Conservation (phyloP, 2,797 vertebrate species). For the Pyrocephalus nanus region DNA sequence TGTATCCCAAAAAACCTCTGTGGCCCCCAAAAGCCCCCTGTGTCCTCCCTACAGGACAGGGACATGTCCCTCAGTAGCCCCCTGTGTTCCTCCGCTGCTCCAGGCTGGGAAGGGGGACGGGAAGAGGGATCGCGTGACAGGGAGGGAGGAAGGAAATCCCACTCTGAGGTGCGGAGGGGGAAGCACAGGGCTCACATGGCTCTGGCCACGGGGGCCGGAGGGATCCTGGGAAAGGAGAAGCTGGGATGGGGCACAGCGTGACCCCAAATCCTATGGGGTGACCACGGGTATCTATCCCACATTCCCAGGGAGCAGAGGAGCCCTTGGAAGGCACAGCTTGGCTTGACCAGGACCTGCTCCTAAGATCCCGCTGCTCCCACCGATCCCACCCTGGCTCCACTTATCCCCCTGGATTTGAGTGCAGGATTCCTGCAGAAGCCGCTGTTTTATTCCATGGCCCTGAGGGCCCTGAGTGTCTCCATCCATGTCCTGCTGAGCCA, state of each 20-base stretch:
- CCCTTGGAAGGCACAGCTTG: not conserved
- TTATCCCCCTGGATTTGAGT: fast-evolving
- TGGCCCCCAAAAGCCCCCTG: too few species aligned
- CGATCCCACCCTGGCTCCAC: not conserved
- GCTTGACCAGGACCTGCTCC: not conserved
- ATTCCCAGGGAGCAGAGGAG: not conserved
- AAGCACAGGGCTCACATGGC: not conserved
- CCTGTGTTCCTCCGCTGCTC: fast-evolving
- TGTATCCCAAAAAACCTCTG: not conserved
- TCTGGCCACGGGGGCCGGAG: not conserved
- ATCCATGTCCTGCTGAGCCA: fast-evolving
- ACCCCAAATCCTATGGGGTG: not conserved
- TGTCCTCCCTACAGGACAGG: not conserved
- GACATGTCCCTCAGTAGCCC: too few species aligned
- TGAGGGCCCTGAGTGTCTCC: not conserved
- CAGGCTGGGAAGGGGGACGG: not conserved
- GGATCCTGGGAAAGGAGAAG: not conserved
- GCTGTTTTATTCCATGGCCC: not conserved
- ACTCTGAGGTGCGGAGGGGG: not conserved
- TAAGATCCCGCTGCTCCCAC: not conserved
- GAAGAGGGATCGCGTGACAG: not conserved
- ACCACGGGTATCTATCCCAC: fast-evolving
- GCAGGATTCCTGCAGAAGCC: not conserved
- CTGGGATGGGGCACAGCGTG: fast-evolving
- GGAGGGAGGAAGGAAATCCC: not conserved